A percentile compares a stretch with the other conserved stretches of the same genome.
Conservation (phyloP, 2,113 vertebrate genomes). For the Siniperca chuatsi region DNA sequence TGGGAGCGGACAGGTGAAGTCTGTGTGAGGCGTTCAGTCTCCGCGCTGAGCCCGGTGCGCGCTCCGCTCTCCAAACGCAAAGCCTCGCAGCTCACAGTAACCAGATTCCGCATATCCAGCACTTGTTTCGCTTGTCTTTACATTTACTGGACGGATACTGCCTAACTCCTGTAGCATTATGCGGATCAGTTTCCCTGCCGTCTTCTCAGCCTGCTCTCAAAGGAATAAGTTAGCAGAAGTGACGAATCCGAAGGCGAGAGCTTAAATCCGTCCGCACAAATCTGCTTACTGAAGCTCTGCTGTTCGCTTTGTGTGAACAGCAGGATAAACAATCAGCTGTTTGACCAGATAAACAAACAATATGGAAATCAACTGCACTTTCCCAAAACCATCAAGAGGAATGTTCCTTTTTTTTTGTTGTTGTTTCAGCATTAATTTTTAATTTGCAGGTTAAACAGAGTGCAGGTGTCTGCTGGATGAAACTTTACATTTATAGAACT, state of each 20-base stretch:
- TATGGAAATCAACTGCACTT: background rate
- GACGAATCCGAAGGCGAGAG: constrained; percentile 54
- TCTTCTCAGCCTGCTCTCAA: background rate
- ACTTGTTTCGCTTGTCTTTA: no score
- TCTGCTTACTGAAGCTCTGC: constrained; percentile 53
- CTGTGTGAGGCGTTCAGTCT: background rate
- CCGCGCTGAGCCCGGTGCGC: background rate
- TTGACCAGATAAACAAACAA: background rate
- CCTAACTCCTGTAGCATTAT: background rate
- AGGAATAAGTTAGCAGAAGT: constrained; percentile 13
- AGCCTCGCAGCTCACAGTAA: background rate
- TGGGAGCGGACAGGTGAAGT: background rate
- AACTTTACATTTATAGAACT: background rate
- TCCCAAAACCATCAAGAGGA: background rate
- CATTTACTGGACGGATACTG: fast-evolving
- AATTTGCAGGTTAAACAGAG: no score
- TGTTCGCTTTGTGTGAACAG: background rate
- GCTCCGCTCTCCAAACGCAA: constrained; percentile 41
- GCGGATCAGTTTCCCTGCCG: background rate
- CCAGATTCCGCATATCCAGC: background rate
- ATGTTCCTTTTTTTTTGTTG: no score
- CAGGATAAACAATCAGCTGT: constrained; percentile 17
- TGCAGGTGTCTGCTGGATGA: background rate
- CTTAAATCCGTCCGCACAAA: constrained; percentile 65
- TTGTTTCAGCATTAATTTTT: no score